A percentile compares a stretch with the other conserved stretches of the same genome.
Conservation (phyloP, 2,113 vertebrate species). For the cat (Felis catus) region F.catus_Fca126_mat1.0 CM031418.1:93888001-93888500, state of each 20-base stretch:
- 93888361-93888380: not conserved
- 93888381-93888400: not conserved
- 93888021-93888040: not conserved
- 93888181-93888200: not conserved
- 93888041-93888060: not conserved
- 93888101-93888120: not conserved
- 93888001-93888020: not conserved
- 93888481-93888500: not conserved
- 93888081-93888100: not conserved
- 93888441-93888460: not conserved
- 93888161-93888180: not conserved
- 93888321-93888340: not conserved
- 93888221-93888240: not conserved
- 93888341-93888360: not conserved
- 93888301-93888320: not conserved
- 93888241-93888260: not conserved
- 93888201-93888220: not conserved
- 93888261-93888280: not conserved
- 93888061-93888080: not conserved
- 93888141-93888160: not conserved
- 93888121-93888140: not conserved
- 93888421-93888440: not conserved
- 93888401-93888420: not conserved
- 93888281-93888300: not conserved
- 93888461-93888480: not conserved